A percentile compares a stretch with the other conserved stretches of the same genome.
These are phyloP conservation scores for Battus philenor DNA, from an alignment of 1,140 invertebrate species.

Conservation along the genomic window DNA sequence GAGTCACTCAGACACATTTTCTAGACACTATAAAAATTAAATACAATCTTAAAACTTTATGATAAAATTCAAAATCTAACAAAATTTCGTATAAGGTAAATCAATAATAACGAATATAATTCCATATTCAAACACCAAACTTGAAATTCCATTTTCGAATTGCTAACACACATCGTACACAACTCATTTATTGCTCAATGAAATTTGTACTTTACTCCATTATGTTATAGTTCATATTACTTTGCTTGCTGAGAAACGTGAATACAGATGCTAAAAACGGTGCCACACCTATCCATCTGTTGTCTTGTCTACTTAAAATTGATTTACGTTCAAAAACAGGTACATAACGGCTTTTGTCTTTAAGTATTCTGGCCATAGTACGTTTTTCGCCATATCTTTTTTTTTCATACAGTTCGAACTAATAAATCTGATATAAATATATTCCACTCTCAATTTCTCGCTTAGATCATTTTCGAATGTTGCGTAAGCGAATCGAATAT, in stretches of 20 bases:
- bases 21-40: too few relatives aligned
- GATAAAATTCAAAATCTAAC: too few relatives aligned
- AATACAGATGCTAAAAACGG: background rate
- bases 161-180: slow-evolving; percentile 16
- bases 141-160: slow-evolving; percentile 32
- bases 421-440: too few relatives aligned
- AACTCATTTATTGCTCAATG: background rate
- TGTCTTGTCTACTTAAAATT: slow-evolving; percentile 21
- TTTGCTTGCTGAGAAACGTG: background rate
- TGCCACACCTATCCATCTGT: slow-evolving; percentile 25
- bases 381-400: too few relatives aligned
- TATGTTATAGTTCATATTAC: background rate
- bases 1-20: too few relatives aligned
- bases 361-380: too few relatives aligned
- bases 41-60: too few relatives aligned
- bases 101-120: slow-evolving; percentile 9
- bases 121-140: slow-evolving; percentile 27
- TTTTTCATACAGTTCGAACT: too few relatives aligned
- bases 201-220: background rate
- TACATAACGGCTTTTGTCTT: slow-evolving; percentile 13
- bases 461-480: too few relatives aligned
- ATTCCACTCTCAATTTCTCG: too few relatives aligned
- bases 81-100: too few relatives aligned
- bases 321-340: slow-evolving; percentile 23
- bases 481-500: too few relatives aligned